Percentiles rank a stretch among this genome's conserved stretches.
phyloP scores from a whole-genome alignment of 2,888 invertebrate species.

The Macrophya alboannulata region DNA sequence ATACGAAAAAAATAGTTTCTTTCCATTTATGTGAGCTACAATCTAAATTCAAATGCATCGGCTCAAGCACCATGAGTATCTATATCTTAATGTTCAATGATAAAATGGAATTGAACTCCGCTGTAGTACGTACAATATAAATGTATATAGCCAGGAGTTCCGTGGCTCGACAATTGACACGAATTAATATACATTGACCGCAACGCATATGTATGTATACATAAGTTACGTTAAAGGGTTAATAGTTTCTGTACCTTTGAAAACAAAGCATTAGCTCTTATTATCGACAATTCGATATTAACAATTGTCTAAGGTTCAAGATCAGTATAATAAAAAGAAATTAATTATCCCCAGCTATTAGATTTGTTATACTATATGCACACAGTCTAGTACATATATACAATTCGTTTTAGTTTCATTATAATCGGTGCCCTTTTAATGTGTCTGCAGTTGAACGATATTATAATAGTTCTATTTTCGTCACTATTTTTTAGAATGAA shows the following conservation, averaged over 20 bases:
- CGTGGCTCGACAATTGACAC: constrained; percentile 45
- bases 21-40: neutral
- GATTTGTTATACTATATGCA: neutral
- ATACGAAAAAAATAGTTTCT: neutral
- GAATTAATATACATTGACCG: constrained; percentile 47
- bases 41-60: neutral
- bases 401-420: neutral
- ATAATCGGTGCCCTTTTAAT: neutral
- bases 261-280: neutral
- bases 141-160: neutral
- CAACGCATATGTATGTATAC: neutral
- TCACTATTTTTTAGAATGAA: neutral
- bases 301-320: neutral
- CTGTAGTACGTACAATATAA: neutral
- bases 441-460: neutral
- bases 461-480: neutral
- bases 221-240: constrained; percentile 11
- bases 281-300: neutral
- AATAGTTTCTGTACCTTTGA: neutral
- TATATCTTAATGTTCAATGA: constrained; percentile 22
- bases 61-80: neutral
- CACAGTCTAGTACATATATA: neutral
- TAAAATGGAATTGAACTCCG: constrained; percentile 30
- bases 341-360: neutral
- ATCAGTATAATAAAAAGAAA: neutral